Conservation (phyloP, 2,888 invertebrate genomes). For the Anoncus sp. region DNA sequence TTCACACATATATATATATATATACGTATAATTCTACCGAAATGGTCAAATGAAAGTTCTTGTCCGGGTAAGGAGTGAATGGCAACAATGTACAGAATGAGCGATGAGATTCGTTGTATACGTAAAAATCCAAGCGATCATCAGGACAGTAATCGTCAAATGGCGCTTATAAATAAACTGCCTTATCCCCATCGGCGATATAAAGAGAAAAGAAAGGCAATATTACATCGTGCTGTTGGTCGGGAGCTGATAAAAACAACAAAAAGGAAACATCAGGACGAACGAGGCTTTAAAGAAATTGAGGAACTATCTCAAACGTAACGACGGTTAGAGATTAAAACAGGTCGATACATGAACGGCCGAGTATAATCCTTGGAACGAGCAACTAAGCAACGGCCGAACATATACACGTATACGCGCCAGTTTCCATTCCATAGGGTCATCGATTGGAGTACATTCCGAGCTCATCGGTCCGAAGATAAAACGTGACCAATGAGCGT, state of each 20-base stretch:
- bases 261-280: neutral
- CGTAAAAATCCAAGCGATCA: slow-evolving; percentile 13
- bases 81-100: slow-evolving; percentile 22
- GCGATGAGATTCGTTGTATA: neutral
- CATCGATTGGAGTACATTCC: slow-evolving; percentile 54
- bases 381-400: slow-evolving; percentile 35
- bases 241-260: too few relatives aligned
- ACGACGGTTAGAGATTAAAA: slow-evolving; percentile 1
- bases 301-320: too few relatives aligned
- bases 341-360: slow-evolving; percentile 21
- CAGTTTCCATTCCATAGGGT: slow-evolving; percentile 55
- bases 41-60: slow-evolving; percentile 57
- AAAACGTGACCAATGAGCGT: slow-evolving; percentile 68
- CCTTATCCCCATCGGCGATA: too few relatives aligned
- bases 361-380: slow-evolving; percentile 22
- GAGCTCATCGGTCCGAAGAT: slow-evolving; percentile 61
- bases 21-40: too few relatives aligned
- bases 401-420: slow-evolving; percentile 16
- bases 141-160: too few relatives aligned
- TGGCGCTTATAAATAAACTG: too few relatives aligned
- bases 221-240: too few relatives aligned
- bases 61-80: slow-evolving; percentile 51
- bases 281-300: neutral
- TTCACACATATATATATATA: too few relatives aligned
- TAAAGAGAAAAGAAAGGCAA: too few relatives aligned